A percentile compares a stretch with the other conserved stretches of the same genome.
phyloP scores from a whole-genome alignment of 2,888 invertebrate species.

The Cosmia pyralina region DNA sequence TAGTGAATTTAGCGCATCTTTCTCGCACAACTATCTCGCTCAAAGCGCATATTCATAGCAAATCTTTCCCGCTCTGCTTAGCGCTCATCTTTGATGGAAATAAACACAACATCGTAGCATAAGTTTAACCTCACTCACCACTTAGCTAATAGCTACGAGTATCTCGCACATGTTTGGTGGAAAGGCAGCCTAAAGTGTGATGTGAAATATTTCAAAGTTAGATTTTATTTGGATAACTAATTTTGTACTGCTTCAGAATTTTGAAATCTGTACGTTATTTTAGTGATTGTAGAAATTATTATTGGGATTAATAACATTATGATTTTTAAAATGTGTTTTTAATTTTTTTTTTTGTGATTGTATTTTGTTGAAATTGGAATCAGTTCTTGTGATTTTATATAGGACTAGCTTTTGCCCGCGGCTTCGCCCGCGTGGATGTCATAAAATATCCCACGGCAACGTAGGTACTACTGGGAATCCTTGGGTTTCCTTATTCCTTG shows the following conservation, averaged over 20 bases:
- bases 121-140: background rate
- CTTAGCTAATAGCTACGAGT: no score
- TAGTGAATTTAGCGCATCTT: no score
- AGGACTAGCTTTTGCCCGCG: no score
- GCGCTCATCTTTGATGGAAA: background rate
- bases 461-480: no score
- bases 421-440: no score
- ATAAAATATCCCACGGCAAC: no score
- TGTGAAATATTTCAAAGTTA: slow-evolving; percentile 21
- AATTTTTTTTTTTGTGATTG: background rate
- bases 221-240: slow-evolving; percentile 11
- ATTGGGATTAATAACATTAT: background rate
- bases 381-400: slow-evolving; percentile 6
- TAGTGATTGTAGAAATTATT: background rate
- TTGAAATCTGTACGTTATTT: background rate
- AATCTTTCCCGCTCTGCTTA: background rate
- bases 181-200: background rate
- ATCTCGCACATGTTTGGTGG: background rate
- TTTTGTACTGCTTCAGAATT: background rate
- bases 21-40: no score
- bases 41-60: background rate
- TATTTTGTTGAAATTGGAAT: background rate
- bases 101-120: background rate
- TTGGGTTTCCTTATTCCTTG: no score
- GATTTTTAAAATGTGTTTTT: slow-evolving; percentile 9